Base-by-base conservation (phyloP, 2,888 invertebrate genomes). In the Dendrolimus pini region DNA sequence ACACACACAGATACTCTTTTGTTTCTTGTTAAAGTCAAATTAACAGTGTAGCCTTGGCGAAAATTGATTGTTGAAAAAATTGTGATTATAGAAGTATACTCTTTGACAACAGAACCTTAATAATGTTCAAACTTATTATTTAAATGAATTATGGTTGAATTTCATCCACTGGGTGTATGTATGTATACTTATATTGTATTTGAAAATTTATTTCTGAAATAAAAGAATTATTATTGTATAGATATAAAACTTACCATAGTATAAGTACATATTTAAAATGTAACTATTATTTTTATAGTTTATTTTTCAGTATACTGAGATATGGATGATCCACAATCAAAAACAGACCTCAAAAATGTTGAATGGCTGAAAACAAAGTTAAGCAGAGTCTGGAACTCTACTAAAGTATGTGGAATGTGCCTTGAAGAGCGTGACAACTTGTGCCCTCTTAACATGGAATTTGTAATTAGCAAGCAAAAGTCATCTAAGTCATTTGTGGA, bases 401-500 rank as follows among this genome's bases (percentile, higher is more conserved):
- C 68, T 0, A 68, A 66, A 41, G 78, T 75, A 61, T 82, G 82
- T 7, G 77, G 75, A 0, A 63, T 82, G 3, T 82, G 82, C 58
- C 59, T 81, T 2, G 67, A 69, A 41, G 65, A 59, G 2, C 41
- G 53, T 0, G 68, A 70, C 0, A 74, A 73, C 42, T 66, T 78
- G 7, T 70, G 67, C 56, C 60, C 67, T 0, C 47, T 80, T 1
- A 63, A 69, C 0, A 70, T 70, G 56, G 76, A 80, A 60, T 66
- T 80, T 9, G 61, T 75, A 2, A 70, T 75, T 9, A 69, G 72
- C 41, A 65, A 70, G 12, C 66, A 69, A 13, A 64, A 62, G 0
- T 65, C 67, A 9, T 71, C 75, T 0, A 75, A 67, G 53, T 66
- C 71, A 41, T 58, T 82, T 10, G 65, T 66, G 9, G 75, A 80